A percentile compares a stretch with the other conserved stretches of the same genome.
Evolutionary conservation across 2,113 vertebrate species (phyloP).

Genomic region (Microcebus jonahi): DNA sequence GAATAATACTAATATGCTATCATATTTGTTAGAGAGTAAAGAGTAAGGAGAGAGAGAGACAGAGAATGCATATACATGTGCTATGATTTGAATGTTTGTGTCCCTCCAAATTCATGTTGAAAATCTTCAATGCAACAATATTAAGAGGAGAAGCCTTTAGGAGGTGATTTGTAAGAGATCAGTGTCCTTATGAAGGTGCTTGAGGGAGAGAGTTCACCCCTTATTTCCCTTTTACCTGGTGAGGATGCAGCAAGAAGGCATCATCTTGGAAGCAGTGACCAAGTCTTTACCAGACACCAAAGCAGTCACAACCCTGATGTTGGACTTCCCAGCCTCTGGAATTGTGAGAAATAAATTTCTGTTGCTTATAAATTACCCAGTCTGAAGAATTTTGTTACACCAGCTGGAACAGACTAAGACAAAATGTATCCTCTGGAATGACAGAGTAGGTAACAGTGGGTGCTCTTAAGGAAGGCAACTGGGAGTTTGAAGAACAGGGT

Average conservation of each 20-base stretch:
- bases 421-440: not conserved
- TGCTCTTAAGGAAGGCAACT: not conserved
- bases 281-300: not conserved
- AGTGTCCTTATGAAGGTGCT: not conserved
- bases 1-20: not conserved
- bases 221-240: not conserved
- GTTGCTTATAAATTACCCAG: not conserved
- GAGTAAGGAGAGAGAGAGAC: not conserved
- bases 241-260: not conserved
- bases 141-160: not conserved
- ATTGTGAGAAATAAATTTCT: not conserved
- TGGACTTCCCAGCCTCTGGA: not conserved
- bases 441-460: not conserved
- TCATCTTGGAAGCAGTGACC: not conserved
- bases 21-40: not conserved
- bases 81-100: not conserved
- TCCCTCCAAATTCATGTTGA: not conserved
- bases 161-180: not conserved
- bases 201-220: not conserved
- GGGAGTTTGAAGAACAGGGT: not conserved
- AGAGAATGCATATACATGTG: not conserved
- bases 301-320: not conserved
- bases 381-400: not conserved
- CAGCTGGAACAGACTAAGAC: not conserved
- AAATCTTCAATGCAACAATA: not conserved